Evolutionary conservation across 2,888 invertebrate species (phyloP), one percentile per base, ranked within the genome.

Genomic region (Chrysopilus asiliformis): DNA sequence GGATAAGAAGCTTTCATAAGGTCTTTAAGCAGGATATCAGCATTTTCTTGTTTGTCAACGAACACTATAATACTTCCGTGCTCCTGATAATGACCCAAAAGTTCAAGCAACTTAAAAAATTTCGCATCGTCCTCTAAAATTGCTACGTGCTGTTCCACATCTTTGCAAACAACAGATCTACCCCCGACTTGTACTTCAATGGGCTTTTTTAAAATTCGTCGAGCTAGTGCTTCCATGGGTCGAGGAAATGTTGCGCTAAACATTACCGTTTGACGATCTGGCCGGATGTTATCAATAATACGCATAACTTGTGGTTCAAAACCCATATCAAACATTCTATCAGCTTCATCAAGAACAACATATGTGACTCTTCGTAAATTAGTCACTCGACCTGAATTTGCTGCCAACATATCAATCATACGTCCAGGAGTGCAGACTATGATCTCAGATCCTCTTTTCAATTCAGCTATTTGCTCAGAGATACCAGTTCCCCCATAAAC

Each of bases 241-340:
- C 95, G 71, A 0, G 98, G 98, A 60, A 99, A 99, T 0, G 98
- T 98, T 0, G 98, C 98, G 48, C 93, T 94, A 63, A 98, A 99
- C 79, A 98, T 84, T 10, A 99, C 97, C 0, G 95, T 95, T 64
- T 99, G 97, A 32, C 95, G 66, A 60, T 98, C 97, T 0, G 95
- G 95, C 17, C 95, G 71, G 1, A 97, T 83, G 59, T 95, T 95
- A 58, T 97, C 95, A 48, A 98, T 84, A 38, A 99, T 95, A 49
- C 91, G 75, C 90, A 93, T 95, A 4, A 91, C 91, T 45, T 64
- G 63, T 16, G 63, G 63, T 41, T 98, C 98, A 58, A 98, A 99
- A 13, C 95, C 95, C 94, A 98, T 95, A 59, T 99, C 98, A 58
- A 98, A 98, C 98, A 98, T 98, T 27, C 98, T 71, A 62, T 99